Evolutionary conservation across 2,888 invertebrate species (phyloP).

Genomic region (Pharmacophagus antenor): DNA sequence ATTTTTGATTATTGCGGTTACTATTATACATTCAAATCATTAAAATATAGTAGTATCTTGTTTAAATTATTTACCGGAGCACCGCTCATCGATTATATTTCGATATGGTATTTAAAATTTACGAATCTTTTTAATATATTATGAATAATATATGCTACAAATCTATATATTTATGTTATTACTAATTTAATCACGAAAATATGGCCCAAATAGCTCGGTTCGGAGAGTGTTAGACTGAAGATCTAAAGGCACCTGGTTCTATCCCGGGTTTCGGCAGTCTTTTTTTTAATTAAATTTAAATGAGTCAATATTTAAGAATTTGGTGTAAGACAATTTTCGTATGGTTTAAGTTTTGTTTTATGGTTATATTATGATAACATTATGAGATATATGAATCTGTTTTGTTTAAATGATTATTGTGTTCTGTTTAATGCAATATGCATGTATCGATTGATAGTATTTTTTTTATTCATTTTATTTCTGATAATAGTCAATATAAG

Average conservation of each 20-base stretch:
- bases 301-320: too few species aligned
- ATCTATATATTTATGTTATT: too few species aligned
- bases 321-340: too few species aligned
- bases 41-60: neutral
- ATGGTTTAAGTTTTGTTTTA: too few species aligned
- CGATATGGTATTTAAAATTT: neutral
- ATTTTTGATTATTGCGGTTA: neutral
- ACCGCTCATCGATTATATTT: neutral
- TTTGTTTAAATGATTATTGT: too few species aligned
- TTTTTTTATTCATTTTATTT: too few species aligned
- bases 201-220: constrained; percentile 1
- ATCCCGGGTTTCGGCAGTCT: neutral
- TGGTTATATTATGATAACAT: too few species aligned
- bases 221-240: neutral
- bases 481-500: too few species aligned
- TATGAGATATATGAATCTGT: too few species aligned
- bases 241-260: neutral
- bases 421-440: too few species aligned
- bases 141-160: neutral
- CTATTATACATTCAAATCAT: neutral
- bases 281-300: neutral
- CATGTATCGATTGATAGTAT: too few species aligned
- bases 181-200: neutral
- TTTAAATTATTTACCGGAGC: neutral
- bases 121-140: too few species aligned